Evolutionary conservation across 2,888 invertebrate species (phyloP), one percentile per base, ranked within the genome.

Genomic region (Rhodophaea formosa): DNA sequence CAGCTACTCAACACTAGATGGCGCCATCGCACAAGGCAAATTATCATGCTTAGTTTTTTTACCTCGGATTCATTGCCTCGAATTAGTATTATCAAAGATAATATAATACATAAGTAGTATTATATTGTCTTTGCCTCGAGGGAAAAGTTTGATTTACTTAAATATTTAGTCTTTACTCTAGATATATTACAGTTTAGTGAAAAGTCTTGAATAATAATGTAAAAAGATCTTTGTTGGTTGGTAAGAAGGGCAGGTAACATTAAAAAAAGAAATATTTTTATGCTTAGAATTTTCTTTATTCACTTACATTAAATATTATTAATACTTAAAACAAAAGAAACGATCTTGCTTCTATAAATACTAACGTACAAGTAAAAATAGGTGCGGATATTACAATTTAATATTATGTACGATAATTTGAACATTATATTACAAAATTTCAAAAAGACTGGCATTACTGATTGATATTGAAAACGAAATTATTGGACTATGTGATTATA

Each of bases 1-100:
- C 43, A 46, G 64, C 83, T 82, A 83, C 65, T 79, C 68, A 58
- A 45, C 63, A 60, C 69, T 77, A 86, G 86, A 80, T 84, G 83
- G 77, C 78, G 71, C 54, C 60, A 32, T 44, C 53, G 15, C 8
- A 39, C 45, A n/a, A 23, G 23, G 5, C 23, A 23, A 23, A 23
- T 23, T 23, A 23, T 23, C 23, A 23, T 23, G 2, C 23, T 23
- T 23, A 23, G 5, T 23, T 23, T 23, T 23, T 23, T 23, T 23
- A 23, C 23, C n/a, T n/a, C n/a, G n/a, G n/a, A n/a, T n/a, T n/a
- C n/a, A n/a, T n/a, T n/a, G n/a, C n/a, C n/a, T n/a, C n/a, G n/a
- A n/a, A n/a, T n/a, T n/a, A n/a, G n/a, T n/a, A n/a, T n/a, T n/a
- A n/a, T n/a, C n/a, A n/a, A n/a, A n/a, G n/a, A n/a, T n/a, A n/a